Evolutionary conservation across 2,113 vertebrate genomes (phyloP).

Genomic region (Burhinus bistriatus): DNA sequence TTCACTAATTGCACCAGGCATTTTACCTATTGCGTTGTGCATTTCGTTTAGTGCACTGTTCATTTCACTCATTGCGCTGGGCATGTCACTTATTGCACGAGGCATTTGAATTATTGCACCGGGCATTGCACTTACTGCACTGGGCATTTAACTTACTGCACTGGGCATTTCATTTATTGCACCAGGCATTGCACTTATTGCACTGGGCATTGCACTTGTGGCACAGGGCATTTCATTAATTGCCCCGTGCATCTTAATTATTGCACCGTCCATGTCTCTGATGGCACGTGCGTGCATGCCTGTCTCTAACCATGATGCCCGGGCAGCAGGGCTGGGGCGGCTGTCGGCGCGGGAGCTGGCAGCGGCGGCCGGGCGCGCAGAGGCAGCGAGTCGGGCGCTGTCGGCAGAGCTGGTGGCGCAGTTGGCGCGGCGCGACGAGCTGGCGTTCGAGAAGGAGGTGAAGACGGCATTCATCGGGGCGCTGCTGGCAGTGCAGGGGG

Average conservation of each 20-base stretch:
- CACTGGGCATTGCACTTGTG: background rate
- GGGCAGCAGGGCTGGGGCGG: background rate
- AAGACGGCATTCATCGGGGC: slow-evolving; percentile 53
- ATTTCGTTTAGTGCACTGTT: background rate
- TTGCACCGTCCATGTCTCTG: fast-evolving
- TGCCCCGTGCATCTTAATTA: too few relatives aligned
- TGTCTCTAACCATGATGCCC: fast-evolving
- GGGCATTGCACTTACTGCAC: background rate
- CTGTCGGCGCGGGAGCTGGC: slow-evolving; percentile 20
- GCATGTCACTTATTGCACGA: too few relatives aligned
- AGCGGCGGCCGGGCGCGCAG: background rate
- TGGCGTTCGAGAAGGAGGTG: slow-evolving; percentile 52
- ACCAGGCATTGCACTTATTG: background rate
- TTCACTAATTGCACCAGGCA: background rate
- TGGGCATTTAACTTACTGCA: background rate
- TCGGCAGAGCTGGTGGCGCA: slow-evolving; percentile 35
- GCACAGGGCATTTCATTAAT: background rate
- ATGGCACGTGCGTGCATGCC: fast-evolving
- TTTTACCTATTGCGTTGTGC: background rate
- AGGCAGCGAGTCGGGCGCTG: slow-evolving; percentile 20
- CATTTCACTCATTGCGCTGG: background rate
- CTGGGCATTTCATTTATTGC: background rate
- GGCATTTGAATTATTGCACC: fast-evolving
- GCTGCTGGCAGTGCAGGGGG: slow-evolving; percentile 45
- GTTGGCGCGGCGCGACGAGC: slow-evolving; percentile 32